Evolutionary conservation across 2,888 invertebrate species (phyloP), one percentile per base, ranked within the genome.

Genomic region (Eumacrocentrus americanus): DNA sequence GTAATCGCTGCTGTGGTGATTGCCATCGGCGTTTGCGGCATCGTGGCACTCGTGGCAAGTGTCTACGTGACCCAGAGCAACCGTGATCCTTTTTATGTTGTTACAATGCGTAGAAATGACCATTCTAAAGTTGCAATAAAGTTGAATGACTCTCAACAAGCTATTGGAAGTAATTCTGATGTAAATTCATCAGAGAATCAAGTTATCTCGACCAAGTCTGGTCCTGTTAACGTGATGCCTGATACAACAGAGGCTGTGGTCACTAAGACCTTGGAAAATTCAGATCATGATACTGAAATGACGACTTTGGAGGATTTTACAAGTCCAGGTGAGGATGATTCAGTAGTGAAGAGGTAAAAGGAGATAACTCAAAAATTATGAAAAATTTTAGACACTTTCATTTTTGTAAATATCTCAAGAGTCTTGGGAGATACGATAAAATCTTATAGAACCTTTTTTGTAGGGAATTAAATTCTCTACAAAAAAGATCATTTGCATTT

Each of bases 21-120:
- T 18, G 29, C 35, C 9, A 29, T 53, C 9, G 34, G 61, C 20
- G n/a, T 59, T n/a, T 64, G 56, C 37, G 55, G 48, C 44, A 40
- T 50, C 7, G 14, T 47, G 7, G 18, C 37, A 16, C 6, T 56
- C 34, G 23, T 47, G 2, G 12, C 23, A 5, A 11, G 12, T 46
- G 5, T 46, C 12, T n/a, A 22, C 25, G 23, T 25, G 23, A 25
- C 23, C 3, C 46, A 14, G n/a, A 11, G 6, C 7, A 23, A 46
- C n/a, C 12, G 12, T 14, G 14, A 46, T 46, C 14, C 46, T 12
- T 46, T 25, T 14, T n/a, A 23, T 14, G 25, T 46, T 3, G 1
- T 12, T 12, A n/a, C 11, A 23, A 22, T 25, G 25, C 18, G 12
- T 16, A 38, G 35, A 51, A 20, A 22, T 35, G 7, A n/a, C 12